phyloP scores from a whole-genome alignment of 2,888 invertebrate genomes.

The Hydrotaea diabolus region DNA sequence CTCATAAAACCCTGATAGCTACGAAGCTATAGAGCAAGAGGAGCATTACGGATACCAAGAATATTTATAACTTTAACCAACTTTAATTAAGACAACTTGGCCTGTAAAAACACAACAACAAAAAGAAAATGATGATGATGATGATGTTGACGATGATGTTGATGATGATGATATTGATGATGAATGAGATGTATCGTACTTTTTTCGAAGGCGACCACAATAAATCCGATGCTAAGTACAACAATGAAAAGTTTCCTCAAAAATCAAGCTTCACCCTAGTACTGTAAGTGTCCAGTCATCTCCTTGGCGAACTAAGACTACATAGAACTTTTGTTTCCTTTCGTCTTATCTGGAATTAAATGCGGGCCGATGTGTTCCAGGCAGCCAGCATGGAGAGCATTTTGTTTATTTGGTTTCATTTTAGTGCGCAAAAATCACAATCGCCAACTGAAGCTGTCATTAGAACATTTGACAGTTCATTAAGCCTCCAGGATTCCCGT shows the following conservation, averaged over 20 bases:
- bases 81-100: constrained; percentile 47
- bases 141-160: constrained; percentile 25
- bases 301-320: too few relatives aligned
- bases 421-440: constrained; percentile 37
- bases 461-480: constrained; percentile 60
- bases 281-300: background rate
- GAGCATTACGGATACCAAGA: background rate
- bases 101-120: background rate
- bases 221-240: too few relatives aligned
- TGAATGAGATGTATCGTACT: constrained; percentile 3
- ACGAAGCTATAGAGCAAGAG: background rate
- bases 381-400: background rate
- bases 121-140: background rate
- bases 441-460: constrained; percentile 51
- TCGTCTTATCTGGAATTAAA: too few relatives aligned
- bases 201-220: too few relatives aligned
- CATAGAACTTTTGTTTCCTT: too few relatives aligned
- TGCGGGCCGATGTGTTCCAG: background rate
- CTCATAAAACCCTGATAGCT: too few relatives aligned
- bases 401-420: constrained; percentile 36
- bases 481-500: constrained; percentile 41
- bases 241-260: background rate
- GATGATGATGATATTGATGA: constrained; percentile 20
- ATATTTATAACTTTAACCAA: constrained; percentile 18
- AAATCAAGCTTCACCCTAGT: background rate